These are phyloP conservation scores for Nemopilema nomurai DNA, from an alignment of 30 jellyfish, hydroid and myxozoan genomes.

Conservation along the genomic window DNA sequence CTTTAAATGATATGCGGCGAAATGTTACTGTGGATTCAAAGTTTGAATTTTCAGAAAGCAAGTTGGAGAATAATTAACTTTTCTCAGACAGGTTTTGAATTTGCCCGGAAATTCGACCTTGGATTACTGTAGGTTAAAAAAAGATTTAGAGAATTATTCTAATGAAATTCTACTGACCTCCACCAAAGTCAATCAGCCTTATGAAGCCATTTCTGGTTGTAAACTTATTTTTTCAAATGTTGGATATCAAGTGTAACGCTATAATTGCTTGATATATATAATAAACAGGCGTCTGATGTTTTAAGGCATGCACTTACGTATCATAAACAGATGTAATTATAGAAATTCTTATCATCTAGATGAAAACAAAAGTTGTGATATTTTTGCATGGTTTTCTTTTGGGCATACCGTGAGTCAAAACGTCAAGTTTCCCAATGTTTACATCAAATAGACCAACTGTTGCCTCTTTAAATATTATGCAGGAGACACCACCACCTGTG, in stretches of 20 bases:
- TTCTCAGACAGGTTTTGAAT: too few relatives aligned
- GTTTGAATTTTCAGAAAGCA: neutral
- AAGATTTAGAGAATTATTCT: too few relatives aligned
- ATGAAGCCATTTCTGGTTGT: too few relatives aligned
- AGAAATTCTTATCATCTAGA: too few relatives aligned
- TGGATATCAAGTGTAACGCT: neutral
- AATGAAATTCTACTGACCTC: too few relatives aligned
- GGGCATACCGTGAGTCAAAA: conserved; percentile 53
- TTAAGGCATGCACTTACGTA: too few relatives aligned
- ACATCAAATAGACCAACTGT: conserved; percentile 86
- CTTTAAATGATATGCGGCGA: conserved; percentile 46
- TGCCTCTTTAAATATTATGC: conserved; percentile 75
- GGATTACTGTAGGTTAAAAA: too few relatives aligned
- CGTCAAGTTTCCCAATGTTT: conserved; percentile 72
- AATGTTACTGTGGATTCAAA: conserved; percentile 32
- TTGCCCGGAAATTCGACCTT: too few relatives aligned
- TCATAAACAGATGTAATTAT: too few relatives aligned
- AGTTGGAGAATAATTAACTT: neutral
- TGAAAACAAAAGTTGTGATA: too few relatives aligned
- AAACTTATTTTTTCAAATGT: too few relatives aligned
- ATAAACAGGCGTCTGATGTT: neutral
- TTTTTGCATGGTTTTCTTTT: neutral
- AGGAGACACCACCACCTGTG: conserved; percentile 89
- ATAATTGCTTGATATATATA: neutral
- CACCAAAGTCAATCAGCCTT: too few relatives aligned